A percentile compares a stretch with the other conserved stretches of the same genome.
These are phyloP conservation scores for Drosophila sturtevanti DNA, from an alignment of 1,140 invertebrate genomes.

Conservation along the genomic window DNA sequence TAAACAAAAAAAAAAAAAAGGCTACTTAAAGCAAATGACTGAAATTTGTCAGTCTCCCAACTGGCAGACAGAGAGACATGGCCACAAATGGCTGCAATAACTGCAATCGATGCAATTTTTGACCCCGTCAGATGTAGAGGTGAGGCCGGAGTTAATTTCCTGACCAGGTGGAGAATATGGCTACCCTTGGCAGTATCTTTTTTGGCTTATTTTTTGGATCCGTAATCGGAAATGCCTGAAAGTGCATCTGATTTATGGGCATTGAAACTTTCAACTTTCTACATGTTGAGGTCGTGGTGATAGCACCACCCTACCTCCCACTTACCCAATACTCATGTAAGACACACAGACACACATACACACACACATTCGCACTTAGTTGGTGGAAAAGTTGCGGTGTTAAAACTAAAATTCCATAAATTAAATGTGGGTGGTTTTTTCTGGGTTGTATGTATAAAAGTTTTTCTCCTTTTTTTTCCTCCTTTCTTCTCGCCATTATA, in stretches of 20 bases:
- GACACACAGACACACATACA: slow-evolving; percentile 40
- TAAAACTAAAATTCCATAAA: slow-evolving; percentile 79
- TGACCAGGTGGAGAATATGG: slow-evolving; percentile 8
- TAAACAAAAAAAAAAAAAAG: slow-evolving; percentile 43
- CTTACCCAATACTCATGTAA: slow-evolving; percentile 25
- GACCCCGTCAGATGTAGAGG: neutral
- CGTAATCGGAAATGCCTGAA: slow-evolving; percentile 65
- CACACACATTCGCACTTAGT: slow-evolving; percentile 39
- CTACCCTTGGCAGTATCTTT: slow-evolving; percentile 42
- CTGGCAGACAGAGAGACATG: slow-evolving; percentile 27
- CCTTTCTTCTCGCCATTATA: slow-evolving; percentile 45
- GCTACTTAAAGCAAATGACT: slow-evolving; percentile 65
- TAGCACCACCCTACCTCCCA: slow-evolving; percentile 28
- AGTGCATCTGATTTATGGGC: slow-evolving; percentile 80
- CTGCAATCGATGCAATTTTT: slow-evolving; percentile 58
- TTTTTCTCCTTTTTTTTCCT: slow-evolving; percentile 42
- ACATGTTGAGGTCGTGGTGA: slow-evolving; percentile 27
- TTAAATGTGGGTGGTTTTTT: slow-evolving; percentile 55
- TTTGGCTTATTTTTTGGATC: slow-evolving; percentile 20
- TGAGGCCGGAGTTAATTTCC: slow-evolving; percentile 60
- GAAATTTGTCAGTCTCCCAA: slow-evolving; percentile 54
- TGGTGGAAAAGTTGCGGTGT: slow-evolving; percentile 65
- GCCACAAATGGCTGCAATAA: slow-evolving; percentile 69
- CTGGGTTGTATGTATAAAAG: slow-evolving; percentile 71
- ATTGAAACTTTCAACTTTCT: slow-evolving; percentile 71